Conservation (phyloP, 2,888 invertebrate species). For the Ochropleura plecta region DNA sequence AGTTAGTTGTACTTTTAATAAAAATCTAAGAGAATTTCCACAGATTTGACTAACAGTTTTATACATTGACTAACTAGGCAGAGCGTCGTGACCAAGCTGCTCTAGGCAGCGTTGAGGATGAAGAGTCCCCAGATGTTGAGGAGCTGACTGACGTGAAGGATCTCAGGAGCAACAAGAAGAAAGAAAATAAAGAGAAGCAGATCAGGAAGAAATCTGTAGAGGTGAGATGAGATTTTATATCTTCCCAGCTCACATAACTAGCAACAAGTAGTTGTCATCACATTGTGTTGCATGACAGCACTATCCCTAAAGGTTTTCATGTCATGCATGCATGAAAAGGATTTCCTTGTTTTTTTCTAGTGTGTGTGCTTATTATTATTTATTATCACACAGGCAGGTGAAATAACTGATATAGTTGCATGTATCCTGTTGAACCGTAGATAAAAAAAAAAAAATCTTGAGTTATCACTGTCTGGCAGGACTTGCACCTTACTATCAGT, state of each 20-base stretch:
- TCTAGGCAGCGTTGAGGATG: slow-evolving; percentile 72
- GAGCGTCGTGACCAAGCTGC: slow-evolving; percentile 84
- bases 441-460: too few relatives aligned
- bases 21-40: slow-evolving; percentile 39
- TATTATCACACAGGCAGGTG: too few relatives aligned
- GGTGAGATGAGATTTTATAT: slow-evolving; percentile 64
- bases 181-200: slow-evolving; percentile 89
- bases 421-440: too few relatives aligned
- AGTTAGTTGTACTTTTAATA: slow-evolving; percentile 37
- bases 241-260: neutral
- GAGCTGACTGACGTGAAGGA: slow-evolving; percentile 87
- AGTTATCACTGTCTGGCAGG: too few relatives aligned
- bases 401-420: too few relatives aligned
- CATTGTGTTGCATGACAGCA: too few relatives aligned
- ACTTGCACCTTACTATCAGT: neutral
- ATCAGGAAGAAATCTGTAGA: slow-evolving; percentile 85
- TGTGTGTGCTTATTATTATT: too few relatives aligned
- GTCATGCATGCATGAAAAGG: too few relatives aligned
- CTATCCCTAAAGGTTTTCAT: too few relatives aligned
- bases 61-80: slow-evolving; percentile 70
- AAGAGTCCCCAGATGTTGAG: slow-evolving; percentile 78
- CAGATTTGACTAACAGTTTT: slow-evolving; percentile 46
- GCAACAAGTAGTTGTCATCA: neutral
- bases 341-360: too few relatives aligned
- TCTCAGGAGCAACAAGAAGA: slow-evolving; percentile 88